A percentile compares a stretch with the other conserved stretches of the same genome.
phyloP scores from a whole-genome alignment of 2,888 invertebrate genomes.

The Ophion ellenae region DNA sequence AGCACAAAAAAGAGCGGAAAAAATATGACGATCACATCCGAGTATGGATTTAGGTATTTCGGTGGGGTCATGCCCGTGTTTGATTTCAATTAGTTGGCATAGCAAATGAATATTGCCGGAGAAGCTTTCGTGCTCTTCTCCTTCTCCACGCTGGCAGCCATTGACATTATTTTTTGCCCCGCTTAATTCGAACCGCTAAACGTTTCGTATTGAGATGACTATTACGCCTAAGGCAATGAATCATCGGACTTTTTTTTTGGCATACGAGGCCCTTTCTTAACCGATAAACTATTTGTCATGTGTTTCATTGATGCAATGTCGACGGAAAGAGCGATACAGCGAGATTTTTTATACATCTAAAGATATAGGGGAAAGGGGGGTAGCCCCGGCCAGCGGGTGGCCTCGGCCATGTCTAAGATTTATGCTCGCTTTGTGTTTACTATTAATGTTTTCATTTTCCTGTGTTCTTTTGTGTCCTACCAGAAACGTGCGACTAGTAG shows the following conservation, averaged over 20 bases:
- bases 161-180: slow-evolving; percentile 55
- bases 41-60: slow-evolving; percentile 40
- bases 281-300: too few relatives aligned
- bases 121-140: slow-evolving; percentile 43
- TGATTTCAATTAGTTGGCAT: slow-evolving; percentile 76
- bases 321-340: too few relatives aligned
- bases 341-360: too few relatives aligned
- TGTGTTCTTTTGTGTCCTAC: too few relatives aligned
- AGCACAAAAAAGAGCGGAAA: slow-evolving; percentile 19
- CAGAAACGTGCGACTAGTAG: too few relatives aligned
- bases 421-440: too few relatives aligned
- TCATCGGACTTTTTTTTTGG: slow-evolving; percentile 19
- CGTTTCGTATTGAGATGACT: slow-evolving; percentile 54
- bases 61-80: slow-evolving; percentile 67
- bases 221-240: slow-evolving; percentile 25
- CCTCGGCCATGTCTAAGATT: too few relatives aligned
- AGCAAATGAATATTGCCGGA: slow-evolving; percentile 70
- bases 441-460: too few relatives aligned
- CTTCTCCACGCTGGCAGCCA: slow-evolving; percentile 3
- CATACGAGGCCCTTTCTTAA: not conserved
- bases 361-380: too few relatives aligned
- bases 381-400: too few relatives aligned
- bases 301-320: too few relatives aligned
- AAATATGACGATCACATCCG: slow-evolving; percentile 56
- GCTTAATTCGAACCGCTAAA: slow-evolving; percentile 55